Conservation (phyloP, 2,888 invertebrate species). For the Xestoiulus laeticollis region DNA sequence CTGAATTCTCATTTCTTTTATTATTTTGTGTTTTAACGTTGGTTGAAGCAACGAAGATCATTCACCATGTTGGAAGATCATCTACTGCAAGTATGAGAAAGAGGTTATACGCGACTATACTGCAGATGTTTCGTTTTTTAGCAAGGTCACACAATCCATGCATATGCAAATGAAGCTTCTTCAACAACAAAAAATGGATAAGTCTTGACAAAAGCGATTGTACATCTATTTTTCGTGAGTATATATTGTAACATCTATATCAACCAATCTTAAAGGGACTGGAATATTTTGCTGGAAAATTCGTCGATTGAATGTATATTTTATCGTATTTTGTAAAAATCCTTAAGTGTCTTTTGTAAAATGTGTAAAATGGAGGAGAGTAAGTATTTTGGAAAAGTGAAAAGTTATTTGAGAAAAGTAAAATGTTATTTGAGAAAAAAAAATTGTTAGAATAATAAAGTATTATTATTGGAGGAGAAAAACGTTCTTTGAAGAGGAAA, state of each 20-base stretch:
- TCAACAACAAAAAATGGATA: neutral
- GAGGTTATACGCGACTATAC: neutral
- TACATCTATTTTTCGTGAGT: neutral
- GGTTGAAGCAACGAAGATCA: no score
- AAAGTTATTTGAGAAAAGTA: no score
- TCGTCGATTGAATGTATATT: no score
- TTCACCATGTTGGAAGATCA: neutral
- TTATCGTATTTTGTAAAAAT: no score
- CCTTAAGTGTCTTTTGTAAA: no score
- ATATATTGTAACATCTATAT: no score
- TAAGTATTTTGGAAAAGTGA: no score
- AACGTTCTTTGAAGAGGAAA: no score
- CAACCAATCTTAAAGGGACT: neutral
- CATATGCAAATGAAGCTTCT: neutral
- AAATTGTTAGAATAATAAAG: no score
- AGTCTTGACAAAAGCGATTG: neutral
- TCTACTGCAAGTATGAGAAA: neutral
- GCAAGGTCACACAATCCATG: neutral
- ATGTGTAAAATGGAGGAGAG: no score
- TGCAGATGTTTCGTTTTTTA: neutral
- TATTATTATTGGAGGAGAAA: no score
- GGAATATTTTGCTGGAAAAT: neutral
- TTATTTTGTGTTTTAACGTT: neutral
- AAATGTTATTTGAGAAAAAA: no score
- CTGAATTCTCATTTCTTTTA: neutral